These are phyloP conservation scores for Myotis brandtii DNA, from an alignment of 2,113 vertebrate genomes.

Conservation along the genomic window DNA sequence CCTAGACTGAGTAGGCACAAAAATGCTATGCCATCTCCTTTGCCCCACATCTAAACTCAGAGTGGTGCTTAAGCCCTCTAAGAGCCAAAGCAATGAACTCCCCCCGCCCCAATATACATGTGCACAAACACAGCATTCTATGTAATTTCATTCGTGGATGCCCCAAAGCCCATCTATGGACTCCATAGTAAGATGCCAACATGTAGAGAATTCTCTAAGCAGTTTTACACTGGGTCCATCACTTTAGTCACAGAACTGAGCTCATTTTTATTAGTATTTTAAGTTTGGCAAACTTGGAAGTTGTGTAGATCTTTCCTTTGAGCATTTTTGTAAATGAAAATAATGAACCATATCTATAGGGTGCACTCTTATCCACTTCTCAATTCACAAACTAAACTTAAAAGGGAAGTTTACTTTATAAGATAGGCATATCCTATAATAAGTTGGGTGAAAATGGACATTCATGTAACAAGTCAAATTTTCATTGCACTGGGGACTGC, in stretches of 20 bases:
- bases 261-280: neutral
- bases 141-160: neutral
- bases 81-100: neutral
- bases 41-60: neutral
- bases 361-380: neutral
- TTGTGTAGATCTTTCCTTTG: neutral
- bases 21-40: neutral
- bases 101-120: neutral
- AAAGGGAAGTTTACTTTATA: slow-evolving; percentile 19
- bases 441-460: neutral
- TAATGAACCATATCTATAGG: neutral
- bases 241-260: neutral
- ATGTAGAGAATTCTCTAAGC: neutral
- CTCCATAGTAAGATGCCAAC: neutral
- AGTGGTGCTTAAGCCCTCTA: neutral
- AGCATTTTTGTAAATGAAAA: neutral
- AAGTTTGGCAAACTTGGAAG: neutral
- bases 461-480: neutral
- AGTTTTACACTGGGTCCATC: neutral
- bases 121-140: neutral
- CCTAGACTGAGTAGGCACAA: neutral
- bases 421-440: neutral
- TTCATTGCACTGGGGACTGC: neutral
- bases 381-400: neutral
- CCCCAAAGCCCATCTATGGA: neutral